A percentile compares a stretch with the other conserved stretches of the same genome.
Conservation (phyloP, 2,113 vertebrate species). For the Catharus fuscescens region DNA sequence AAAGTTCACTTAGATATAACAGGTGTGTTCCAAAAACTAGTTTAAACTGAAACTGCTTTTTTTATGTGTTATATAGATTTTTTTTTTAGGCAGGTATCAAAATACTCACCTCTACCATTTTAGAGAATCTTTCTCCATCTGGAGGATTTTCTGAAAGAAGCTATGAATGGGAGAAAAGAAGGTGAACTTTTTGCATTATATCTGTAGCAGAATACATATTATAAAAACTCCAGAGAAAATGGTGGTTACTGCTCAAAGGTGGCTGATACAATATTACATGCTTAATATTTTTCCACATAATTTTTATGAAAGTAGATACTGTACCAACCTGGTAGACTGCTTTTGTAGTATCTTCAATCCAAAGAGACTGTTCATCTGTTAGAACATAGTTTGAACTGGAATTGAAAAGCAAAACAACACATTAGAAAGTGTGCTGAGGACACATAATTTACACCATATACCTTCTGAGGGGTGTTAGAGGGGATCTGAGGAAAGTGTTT, state of each 20-base stretch:
- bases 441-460: not conserved
- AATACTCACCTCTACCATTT: constrained; percentile 91
- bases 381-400: constrained; percentile 91
- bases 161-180: constrained; percentile 70
- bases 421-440: not conserved
- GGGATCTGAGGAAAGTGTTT: not conserved
- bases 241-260: not conserved
- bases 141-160: constrained; percentile 95
- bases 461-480: not conserved
- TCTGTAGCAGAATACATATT: not conserved
- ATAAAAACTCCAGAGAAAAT: not conserved
- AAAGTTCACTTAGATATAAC: not conserved
- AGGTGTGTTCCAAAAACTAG: not conserved
- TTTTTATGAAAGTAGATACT: not conserved
- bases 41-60: not conserved
- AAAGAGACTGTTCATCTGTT: constrained; percentile 92
- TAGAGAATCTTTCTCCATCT: constrained; percentile 92
- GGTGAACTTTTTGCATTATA: not conserved
- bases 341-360: constrained; percentile 98
- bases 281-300: not conserved
- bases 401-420: not conserved
- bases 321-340: constrained; percentile 92
- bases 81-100: not conserved
- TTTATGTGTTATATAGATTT: not conserved
- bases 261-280: not conserved